phyloP scores from a whole-genome alignment of 1,140 invertebrate genomes.

The Linepithema humile region DNA sequence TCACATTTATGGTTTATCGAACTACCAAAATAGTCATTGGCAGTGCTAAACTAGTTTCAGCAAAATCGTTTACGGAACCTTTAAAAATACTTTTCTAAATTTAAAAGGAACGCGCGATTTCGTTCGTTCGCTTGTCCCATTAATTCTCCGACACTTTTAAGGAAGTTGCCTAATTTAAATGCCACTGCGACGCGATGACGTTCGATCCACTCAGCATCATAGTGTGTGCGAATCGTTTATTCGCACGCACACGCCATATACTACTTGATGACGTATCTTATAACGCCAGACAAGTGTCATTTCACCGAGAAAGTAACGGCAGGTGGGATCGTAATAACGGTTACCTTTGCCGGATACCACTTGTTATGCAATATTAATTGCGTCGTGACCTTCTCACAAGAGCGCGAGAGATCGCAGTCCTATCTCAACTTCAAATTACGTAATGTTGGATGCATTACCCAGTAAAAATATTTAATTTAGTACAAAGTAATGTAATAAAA shows the following conservation, averaged over 20 bases:
- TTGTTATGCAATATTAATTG: conserved; percentile 56
- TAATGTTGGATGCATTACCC: too few relatives aligned
- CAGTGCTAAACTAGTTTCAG: not conserved
- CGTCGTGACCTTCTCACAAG: not conserved
- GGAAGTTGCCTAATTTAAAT: conserved; percentile 6
- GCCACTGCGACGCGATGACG: not conserved
- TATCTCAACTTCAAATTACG: not conserved
- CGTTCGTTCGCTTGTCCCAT: not conserved
- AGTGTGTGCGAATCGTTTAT: not conserved
- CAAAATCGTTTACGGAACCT: not conserved
- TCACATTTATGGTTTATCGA: not conserved
- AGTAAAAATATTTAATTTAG: too few relatives aligned
- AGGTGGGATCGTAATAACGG: conserved; percentile 36
- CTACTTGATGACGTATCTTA: conserved; percentile 6
- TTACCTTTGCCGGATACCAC: conserved; percentile 3
- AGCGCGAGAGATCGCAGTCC: not conserved
- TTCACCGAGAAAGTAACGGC: conserved; percentile 30
- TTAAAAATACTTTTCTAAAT: not conserved
- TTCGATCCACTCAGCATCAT: not conserved
- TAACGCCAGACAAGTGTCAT: conserved; percentile 16
- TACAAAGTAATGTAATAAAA: too few relatives aligned
- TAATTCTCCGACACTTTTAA: not conserved
- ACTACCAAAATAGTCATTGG: not conserved
- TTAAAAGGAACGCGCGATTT: not conserved
- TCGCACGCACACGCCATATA: not conserved